Conservation (phyloP, 2,888 invertebrate species). For the Orthosia cruda region DNA sequence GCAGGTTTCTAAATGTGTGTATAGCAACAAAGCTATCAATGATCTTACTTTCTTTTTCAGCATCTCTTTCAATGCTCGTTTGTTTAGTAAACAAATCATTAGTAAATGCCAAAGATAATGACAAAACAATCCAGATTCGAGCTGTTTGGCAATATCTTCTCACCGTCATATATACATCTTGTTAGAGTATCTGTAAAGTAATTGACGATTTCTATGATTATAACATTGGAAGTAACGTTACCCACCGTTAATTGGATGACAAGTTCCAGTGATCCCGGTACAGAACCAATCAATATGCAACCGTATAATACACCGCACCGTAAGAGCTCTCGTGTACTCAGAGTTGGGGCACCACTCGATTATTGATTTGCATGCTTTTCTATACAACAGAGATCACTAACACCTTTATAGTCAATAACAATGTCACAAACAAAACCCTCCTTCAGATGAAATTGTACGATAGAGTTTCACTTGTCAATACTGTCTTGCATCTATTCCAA, state of each 20-base stretch:
- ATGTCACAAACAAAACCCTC: slow-evolving; percentile 83
- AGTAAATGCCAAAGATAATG: slow-evolving; percentile 32
- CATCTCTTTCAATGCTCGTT: slow-evolving; percentile 13
- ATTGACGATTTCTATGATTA: slow-evolving; percentile 36
- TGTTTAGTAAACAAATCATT: slow-evolving; percentile 58
- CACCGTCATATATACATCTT: slow-evolving; percentile 17
- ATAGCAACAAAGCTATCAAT: slow-evolving; percentile 6
- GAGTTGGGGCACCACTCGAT: slow-evolving; percentile 83
- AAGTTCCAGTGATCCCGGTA: slow-evolving; percentile 81
- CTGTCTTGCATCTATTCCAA: slow-evolving; percentile 79
- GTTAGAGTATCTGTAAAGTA: slow-evolving; percentile 41
- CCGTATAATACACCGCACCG: slow-evolving; percentile 84
- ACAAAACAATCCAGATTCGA: slow-evolving; percentile 30
- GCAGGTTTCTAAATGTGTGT: slow-evolving; percentile 3
- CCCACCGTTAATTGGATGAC: slow-evolving; percentile 83
- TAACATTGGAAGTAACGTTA: slow-evolving; percentile 59
- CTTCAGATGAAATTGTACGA: slow-evolving; percentile 82
- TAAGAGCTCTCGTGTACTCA: slow-evolving; percentile 80
- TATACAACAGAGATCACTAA: slow-evolving; percentile 84
- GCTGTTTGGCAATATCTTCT: slow-evolving; percentile 41
- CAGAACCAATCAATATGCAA: slow-evolving; percentile 89
- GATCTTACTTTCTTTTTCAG: slow-evolving; percentile 22
- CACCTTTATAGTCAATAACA: slow-evolving; percentile 84
- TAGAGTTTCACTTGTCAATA: slow-evolving; percentile 91
- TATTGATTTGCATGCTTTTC: slow-evolving; percentile 89